Percentiles rank a stretch among this genome's conserved stretches.
phyloP scores from a whole-genome alignment of 1,140 invertebrate species.

The Leucophenga varia region DNA sequence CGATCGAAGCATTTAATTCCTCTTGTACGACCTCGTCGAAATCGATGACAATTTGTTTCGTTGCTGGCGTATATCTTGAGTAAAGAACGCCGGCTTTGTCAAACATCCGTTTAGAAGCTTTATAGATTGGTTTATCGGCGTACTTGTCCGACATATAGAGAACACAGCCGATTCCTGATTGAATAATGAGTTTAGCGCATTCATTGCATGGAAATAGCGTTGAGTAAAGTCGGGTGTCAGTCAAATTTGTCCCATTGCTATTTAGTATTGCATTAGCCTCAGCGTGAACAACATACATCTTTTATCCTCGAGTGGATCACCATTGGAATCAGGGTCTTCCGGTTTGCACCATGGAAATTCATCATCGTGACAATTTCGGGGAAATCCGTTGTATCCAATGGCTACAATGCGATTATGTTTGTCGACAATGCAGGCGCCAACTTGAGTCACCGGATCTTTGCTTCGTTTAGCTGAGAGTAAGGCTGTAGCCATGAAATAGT shows the following conservation, averaged over 20 bases:
- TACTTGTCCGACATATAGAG: slow-evolving; percentile 84
- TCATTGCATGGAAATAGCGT: slow-evolving; percentile 93
- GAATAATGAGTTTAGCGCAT: slow-evolving; percentile 96
- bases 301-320: slow-evolving; percentile 71
- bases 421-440: slow-evolving; percentile 92
- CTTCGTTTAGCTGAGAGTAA: slow-evolving; percentile 80
- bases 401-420: slow-evolving; percentile 87
- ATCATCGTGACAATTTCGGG: slow-evolving; percentile 83
- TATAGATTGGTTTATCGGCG: slow-evolving; percentile 64
- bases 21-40: slow-evolving; percentile 21
- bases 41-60: slow-evolving; percentile 30
- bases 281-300: slow-evolving; percentile 93
- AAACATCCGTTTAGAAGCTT: slow-evolving; percentile 80
- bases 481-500: slow-evolving; percentile 91
- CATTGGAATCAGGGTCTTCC: slow-evolving; percentile 19
- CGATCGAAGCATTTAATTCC: not conserved
- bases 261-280: slow-evolving; percentile 97
- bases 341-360: slow-evolving; percentile 82
- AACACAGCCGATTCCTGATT: slow-evolving; percentile 82
- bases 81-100: slow-evolving; percentile 72
- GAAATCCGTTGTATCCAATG: slow-evolving; percentile 96
- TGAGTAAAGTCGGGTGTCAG: slow-evolving; percentile 82
- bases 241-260: slow-evolving; percentile 76
- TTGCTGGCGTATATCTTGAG: slow-evolving; percentile 16
- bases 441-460: slow-evolving; percentile 91